These are phyloP conservation scores for Chrysemys picta DNA, from an alignment of 2,113 vertebrate genomes.

Conservation along the genomic window DNA sequence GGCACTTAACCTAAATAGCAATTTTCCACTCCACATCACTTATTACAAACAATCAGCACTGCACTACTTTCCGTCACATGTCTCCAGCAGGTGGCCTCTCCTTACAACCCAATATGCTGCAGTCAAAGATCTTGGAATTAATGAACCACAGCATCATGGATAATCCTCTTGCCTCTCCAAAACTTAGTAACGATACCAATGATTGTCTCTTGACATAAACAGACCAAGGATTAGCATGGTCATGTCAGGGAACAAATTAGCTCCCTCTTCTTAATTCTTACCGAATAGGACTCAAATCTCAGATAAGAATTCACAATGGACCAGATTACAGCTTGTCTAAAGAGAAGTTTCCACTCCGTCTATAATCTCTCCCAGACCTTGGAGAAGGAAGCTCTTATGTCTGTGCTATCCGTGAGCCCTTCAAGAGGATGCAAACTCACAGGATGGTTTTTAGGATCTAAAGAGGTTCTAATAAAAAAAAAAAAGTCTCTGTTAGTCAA, in stretches of 20 bases:
- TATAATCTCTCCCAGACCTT: background rate
- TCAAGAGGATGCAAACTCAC: background rate
- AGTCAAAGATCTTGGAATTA: background rate
- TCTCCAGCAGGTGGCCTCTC: background rate
- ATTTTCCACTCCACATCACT: background rate
- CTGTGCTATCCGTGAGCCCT: background rate
- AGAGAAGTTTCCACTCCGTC: background rate
- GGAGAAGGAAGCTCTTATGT: too few relatives aligned
- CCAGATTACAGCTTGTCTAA: background rate
- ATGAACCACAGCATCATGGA: background rate
- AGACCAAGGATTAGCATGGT: background rate
- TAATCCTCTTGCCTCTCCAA: background rate
- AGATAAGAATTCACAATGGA: background rate
- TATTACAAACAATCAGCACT: background rate
- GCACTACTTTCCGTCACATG: background rate
- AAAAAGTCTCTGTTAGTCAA: background rate
- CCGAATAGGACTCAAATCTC: background rate
- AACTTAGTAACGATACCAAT: background rate
- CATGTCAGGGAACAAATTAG: background rate
- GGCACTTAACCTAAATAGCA: background rate
- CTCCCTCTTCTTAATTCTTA: background rate
- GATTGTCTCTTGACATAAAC: background rate
- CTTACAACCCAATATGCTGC: background rate
- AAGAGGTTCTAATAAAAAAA: background rate
- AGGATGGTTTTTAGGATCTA: background rate